Base-by-base conservation (phyloP, 2,888 invertebrate species). In the Selenia dentaria region DNA sequence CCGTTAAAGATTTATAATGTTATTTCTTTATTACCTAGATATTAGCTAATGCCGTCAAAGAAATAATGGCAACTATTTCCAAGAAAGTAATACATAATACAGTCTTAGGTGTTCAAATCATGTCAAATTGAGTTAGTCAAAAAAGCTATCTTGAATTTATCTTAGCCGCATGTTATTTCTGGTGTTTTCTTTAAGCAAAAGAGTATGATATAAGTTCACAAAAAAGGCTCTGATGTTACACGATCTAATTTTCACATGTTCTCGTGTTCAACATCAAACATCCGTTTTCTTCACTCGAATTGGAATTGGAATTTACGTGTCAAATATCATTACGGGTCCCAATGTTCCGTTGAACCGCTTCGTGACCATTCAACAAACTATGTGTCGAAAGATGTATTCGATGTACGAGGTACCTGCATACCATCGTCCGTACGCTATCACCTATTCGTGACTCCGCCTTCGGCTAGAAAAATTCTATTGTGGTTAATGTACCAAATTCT, bases 401-500 rank as follows among this genome's bases (percentile, higher is more conserved):
- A 61, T 69, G 38, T 28, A 39, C 29, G 18, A 65, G 61, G 59
- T 64, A 66, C 72, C 73, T 70, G 71, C 80, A 78, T 79, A 76
- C 78, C 79, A 66, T 61, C 60, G 64, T 62, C 59, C 62, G 51
- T 64, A 63, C 33, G 27, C 37, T 44, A 34, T 42, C 51, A 39
- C 42, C 62, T 64, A 69, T 70, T 77, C 77, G 79, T 78, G 78
- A 77, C 79, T 79, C 69, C 74, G 82, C 79, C 84, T 80, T 76
- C 76, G 76, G 79, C 68, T 72, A 83, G 82, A 87, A 86, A 86
- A 83, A 86, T 83, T 86, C 83, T 87, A 85, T 84, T 83, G 88
- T 87, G 83, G 80, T 82, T 84, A 82, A 80, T 80, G 83, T 85
- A 85, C 87, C 81, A 78, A 86, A 89, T 87, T 84, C 84, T 79